Base-by-base conservation (phyloP, 2,113 vertebrate genomes). In the Malaclemys terrapin region DNA sequence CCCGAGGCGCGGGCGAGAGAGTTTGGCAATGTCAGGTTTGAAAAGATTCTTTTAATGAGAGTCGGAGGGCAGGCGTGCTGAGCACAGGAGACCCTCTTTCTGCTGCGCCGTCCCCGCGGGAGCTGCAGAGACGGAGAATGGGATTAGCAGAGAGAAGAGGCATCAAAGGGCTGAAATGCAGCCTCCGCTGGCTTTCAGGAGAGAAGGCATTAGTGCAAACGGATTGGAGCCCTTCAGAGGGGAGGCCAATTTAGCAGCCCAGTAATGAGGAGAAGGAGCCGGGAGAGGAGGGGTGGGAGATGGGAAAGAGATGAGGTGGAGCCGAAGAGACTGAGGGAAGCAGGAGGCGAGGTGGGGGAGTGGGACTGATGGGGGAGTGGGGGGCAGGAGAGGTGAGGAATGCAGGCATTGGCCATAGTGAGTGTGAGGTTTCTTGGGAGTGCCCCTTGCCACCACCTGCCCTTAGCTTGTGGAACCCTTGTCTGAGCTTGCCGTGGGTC, bases 1-100 rank as follows among this genome's bases (percentile, higher is more conserved):
- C 95, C 91, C 22, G 14, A 97, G 94, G 93, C 94, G 87, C 93
- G 79, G 97, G 94, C 1, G 10, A 98, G 97, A 97, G 94, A 65
- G 91, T 95, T 97, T 96, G 94, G 69, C 93, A 76, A 85, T 1
- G 69, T 87, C 93, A 86, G 57, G 94, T 92, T 89, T 92, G 89
- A 84, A 93, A 95, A 76, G 81, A 89, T 13, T 1, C 84, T 84
- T 53, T 80, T 96, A 96, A 94, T 89, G 95, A 95, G 91, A 94
- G 90, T 62, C 1, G 1, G 4, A 69, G 89, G 78, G 96, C 95
- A 92, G 82, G 88, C 38, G 27, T 92, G 85, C 56, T 2, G 29
- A 65, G 84, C 1, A 3, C 0, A 5, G 2, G 91, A 27, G 53
- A 38, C 80, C 25, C 57, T 27, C 75, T 24, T 0, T 2, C 57